These are phyloP conservation scores for Eleutherodactylus coqui DNA, from an alignment of 2,797 vertebrate genomes.

Conservation along the genomic window DNA sequence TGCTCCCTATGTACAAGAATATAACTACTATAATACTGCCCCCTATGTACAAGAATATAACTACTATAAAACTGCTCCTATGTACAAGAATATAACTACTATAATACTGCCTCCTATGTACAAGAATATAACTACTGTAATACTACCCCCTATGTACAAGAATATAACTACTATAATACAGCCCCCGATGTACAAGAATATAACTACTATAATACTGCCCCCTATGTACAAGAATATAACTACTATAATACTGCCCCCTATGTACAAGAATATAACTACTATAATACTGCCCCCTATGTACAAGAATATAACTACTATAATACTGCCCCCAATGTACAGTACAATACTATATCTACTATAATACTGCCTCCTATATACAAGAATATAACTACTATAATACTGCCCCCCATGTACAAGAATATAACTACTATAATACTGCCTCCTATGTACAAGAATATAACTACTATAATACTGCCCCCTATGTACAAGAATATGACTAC, in stretches of 20 bases:
- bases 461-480: constrained; percentile 4
- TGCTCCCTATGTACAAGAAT: not conserved
- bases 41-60: constrained; percentile 1
- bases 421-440: too few relatives aligned
- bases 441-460: not conserved
- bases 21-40: constrained; percentile 12
- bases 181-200: not conserved
- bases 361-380: not conserved
- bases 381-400: too few relatives aligned
- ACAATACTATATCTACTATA: not conserved
- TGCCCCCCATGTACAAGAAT: too few relatives aligned
- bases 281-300: not conserved
- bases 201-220: constrained; percentile 8
- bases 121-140: constrained; percentile 14
- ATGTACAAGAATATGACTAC: not conserved
- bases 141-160: constrained; percentile 2
- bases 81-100: constrained; percentile 8
- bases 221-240: not conserved
- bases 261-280: not conserved
- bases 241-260: not conserved
- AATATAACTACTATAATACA: constrained; percentile 22
- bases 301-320: constrained; percentile 5
- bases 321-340: not conserved
- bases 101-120: not conserved
- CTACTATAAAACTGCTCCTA: constrained; percentile 2